A percentile compares a stretch with the other conserved stretches of the same genome.
phyloP scores from a whole-genome alignment of 2,113 vertebrate species.

The Corydoras sp. region DNA sequence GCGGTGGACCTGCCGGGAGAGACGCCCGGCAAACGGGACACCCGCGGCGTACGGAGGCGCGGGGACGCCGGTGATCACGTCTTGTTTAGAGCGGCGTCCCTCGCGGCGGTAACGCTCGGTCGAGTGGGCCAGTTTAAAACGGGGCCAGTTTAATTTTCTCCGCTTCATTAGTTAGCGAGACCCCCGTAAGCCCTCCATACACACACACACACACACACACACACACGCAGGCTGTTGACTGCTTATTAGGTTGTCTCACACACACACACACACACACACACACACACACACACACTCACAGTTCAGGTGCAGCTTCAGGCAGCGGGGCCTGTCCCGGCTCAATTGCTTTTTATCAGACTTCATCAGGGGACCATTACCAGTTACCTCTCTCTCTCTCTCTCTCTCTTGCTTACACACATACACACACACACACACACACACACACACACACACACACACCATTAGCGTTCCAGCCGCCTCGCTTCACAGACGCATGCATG shows the following conservation, averaged over 20 bases:
- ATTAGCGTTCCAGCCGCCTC: conserved; percentile 30
- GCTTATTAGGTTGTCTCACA: conserved; percentile 32
- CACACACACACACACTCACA: conserved; percentile 24
- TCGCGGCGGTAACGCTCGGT: conserved; percentile 26
- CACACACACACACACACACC: conserved; percentile 2
- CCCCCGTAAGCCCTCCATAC: conserved; percentile 44
- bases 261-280: no score
- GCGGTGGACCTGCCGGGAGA: no score
- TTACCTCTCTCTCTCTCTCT: conserved; percentile 10
- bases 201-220: conserved; percentile 11
- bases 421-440: no score
- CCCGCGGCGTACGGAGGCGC: conserved; percentile 3
- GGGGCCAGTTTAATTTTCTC: conserved; percentile 45
- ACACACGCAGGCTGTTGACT: conserved; percentile 33
- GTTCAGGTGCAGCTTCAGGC: conserved; percentile 43
- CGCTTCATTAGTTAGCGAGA: conserved; percentile 48
- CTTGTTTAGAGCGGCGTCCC: conserved; percentile 41
- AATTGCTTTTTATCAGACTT: conserved; percentile 49
- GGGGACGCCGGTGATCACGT: conserved; percentile 39
- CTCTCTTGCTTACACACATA: not conserved
- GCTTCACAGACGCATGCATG: conserved; percentile 40
- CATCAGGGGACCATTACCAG: conserved; percentile 29
- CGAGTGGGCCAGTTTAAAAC: no score
- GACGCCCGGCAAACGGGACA: conserved; percentile 29
- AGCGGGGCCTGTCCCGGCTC: conserved; percentile 41